Percentiles rank a stretch among this genome's conserved stretches.
Conservation (phyloP, 2,113 vertebrate species). For the Lagopus muta region DNA sequence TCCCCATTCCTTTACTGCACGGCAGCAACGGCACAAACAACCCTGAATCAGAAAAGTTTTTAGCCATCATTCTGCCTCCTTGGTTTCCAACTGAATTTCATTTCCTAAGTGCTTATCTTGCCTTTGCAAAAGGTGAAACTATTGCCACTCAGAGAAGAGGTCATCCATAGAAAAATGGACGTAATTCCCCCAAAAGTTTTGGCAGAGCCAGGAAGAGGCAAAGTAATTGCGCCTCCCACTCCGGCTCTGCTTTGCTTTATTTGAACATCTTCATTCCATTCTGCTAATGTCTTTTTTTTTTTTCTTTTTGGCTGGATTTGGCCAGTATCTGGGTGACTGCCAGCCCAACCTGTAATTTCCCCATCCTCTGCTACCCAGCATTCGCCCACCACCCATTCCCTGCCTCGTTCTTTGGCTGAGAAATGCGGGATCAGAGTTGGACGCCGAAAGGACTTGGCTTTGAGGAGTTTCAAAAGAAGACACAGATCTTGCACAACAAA, state of each 20-base stretch:
- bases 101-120: neutral
- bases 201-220: neutral
- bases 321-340: neutral
- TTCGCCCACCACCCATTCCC: neutral
- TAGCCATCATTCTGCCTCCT: neutral
- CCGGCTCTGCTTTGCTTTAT: neutral
- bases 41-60: neutral
- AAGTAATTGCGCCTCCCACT: neutral
- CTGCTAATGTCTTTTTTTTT: neutral
- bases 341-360: neutral
- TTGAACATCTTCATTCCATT: neutral
- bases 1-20: fast-evolving
- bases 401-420: neutral
- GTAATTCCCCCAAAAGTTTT: neutral
- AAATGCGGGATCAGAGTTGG: neutral
- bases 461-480: neutral
- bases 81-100: neutral
- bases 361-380: neutral
- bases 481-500: neutral
- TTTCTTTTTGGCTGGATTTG: neutral
- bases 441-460: neutral
- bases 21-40: neutral
- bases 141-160: neutral
- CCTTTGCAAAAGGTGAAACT: neutral
- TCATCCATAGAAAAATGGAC: neutral